A percentile compares a stretch with the other conserved stretches of the same genome.
phyloP scores from a whole-genome alignment of 2,888 invertebrate species.

The Lithophane socia region DNA sequence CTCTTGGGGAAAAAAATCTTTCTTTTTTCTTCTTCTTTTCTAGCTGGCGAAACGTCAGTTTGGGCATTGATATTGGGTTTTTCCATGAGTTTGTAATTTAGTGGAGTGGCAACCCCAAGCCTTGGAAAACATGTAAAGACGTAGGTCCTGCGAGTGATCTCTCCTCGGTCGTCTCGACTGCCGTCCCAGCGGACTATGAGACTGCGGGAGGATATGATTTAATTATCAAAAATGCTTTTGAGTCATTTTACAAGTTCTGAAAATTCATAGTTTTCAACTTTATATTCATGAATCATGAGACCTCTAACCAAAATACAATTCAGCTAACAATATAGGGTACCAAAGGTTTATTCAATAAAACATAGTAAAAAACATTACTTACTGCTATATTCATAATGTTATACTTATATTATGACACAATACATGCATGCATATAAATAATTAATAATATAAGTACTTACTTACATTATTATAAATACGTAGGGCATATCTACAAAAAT shows the following conservation, averaged over 20 bases:
- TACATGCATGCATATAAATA: slow-evolving; percentile 28
- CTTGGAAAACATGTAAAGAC: neutral
- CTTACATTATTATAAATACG: neutral
- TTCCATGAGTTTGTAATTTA: neutral
- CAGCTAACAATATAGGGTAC: neutral
- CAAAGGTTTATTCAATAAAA: neutral
- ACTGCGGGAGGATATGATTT: neutral
- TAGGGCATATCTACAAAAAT: neutral
- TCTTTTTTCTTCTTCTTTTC: too few relatives aligned
- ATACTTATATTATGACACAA: neutral
- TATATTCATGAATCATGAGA: neutral
- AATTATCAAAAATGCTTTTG: neutral
- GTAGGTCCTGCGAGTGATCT: neutral
- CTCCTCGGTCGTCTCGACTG: neutral
- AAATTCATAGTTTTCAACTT: neutral
- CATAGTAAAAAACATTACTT: slow-evolving; percentile 4
- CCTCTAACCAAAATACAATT: neutral
- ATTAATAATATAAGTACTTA: neutral
- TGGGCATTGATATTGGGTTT: neutral
- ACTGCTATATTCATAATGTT: neutral
- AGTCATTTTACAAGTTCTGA: neutral
- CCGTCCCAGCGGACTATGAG: neutral
- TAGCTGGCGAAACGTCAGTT: neutral
- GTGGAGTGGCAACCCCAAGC: neutral
- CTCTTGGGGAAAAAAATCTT: too few relatives aligned